phyloP scores from a whole-genome alignment of 2,113 vertebrate species.

The Zosterops borbonicus region DNA sequence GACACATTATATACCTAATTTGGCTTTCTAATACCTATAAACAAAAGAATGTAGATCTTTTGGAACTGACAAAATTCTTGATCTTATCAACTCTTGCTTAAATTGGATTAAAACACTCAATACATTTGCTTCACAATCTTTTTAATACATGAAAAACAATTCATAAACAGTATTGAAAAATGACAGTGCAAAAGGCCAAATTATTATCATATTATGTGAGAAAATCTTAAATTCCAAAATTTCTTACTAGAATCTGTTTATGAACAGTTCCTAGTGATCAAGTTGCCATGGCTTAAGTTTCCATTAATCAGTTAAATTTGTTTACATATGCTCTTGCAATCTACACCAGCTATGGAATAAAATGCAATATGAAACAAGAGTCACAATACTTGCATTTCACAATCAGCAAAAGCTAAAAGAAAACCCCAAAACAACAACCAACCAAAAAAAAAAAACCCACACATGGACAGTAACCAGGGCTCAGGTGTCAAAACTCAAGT shows the following conservation, averaged over 20 bases:
- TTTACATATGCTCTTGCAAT: not conserved
- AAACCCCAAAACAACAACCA: not conserved
- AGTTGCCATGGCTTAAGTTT: not conserved
- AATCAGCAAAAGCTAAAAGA: not conserved
- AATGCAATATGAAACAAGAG: not conserved
- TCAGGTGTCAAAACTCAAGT: not conserved
- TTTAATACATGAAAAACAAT: not conserved
- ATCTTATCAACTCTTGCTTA: not conserved
- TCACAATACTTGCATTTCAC: not conserved
- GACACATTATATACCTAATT: not conserved
- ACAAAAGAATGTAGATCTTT: not conserved
- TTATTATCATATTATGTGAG: not conserved
- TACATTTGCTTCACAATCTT: not conserved
- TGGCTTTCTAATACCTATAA: not conserved
- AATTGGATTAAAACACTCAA: not conserved
- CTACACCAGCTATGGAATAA: not conserved
- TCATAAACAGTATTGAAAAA: not conserved
- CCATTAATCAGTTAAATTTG: not conserved
- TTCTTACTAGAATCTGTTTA: not conserved
- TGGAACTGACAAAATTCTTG: not conserved
- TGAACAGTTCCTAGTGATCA: not conserved
- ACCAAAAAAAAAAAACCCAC: not conserved
- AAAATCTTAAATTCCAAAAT: slow-evolving; percentile 5
- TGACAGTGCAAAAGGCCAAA: not conserved
- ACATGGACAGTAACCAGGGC: not conserved